Evolutionary conservation across 2,888 invertebrate genomes (phyloP), one percentile per base, ranked within the genome.

Genomic region (Zele albiditarsus): DNA sequence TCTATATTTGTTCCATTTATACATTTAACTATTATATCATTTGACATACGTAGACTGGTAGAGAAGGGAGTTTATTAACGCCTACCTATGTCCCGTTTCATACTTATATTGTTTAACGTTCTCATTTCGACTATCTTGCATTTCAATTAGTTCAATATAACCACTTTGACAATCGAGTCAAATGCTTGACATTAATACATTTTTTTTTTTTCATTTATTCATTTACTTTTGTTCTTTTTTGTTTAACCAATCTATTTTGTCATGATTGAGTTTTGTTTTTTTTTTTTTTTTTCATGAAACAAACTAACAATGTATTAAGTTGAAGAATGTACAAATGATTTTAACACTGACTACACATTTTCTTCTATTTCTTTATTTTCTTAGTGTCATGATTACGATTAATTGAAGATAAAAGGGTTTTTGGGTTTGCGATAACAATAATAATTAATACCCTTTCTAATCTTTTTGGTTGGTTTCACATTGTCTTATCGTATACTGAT

Each of bases 31-130:
- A 53, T 53, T 23, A 53, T 23, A 53, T 20, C 53, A 53, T 23
- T 53, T 20, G 20, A 20, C 5, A 53, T 10, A 23, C 5, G 5
- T 53, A 53, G 6, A 53, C n/a, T n/a, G 6, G 1, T 53, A 23
- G 20, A 23, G 20, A 23, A 3, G 8, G 20, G n/a, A 8, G 1
- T 8, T 8, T 23, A 53, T 53, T 20, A 53, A 53, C 53, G 53
- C 53, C 53, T 53, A 53, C 53, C 20, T 53, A 53, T 53, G 20
- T 53, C 53, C 53, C 53, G 53, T 53, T 53, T 53, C 20, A 53
- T 53, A 2, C 5, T 38, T 38, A 8, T 20, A 53, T n/a, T 53
- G 8, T n/a, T 53, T n/a, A 53, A 53, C 53, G 23, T 2, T 53
- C 53, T 23, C n/a, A 53, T 53, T 53, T 53, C 20, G 53, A 53